A percentile compares a stretch with the other conserved stretches of the same genome.
Evolutionary conservation across 1,140 invertebrate genomes (phyloP).

Genomic region (Zaprionus africanus): DNA sequence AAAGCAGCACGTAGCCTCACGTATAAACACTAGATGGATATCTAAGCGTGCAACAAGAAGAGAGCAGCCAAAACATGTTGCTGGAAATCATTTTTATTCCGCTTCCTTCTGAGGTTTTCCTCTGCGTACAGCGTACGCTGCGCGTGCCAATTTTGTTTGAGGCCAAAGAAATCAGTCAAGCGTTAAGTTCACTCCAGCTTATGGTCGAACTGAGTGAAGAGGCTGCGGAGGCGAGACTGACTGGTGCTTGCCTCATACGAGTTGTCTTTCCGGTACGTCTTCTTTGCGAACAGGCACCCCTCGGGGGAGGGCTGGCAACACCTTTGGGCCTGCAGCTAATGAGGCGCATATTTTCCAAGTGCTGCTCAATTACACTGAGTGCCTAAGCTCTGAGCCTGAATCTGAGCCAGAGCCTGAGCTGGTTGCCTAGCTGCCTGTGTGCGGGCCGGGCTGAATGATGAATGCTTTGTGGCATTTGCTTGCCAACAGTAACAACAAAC

Average conservation of each 20-base stretch:
- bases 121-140: background rate
- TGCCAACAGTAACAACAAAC: slow-evolving; percentile 21
- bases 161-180: slow-evolving; percentile 72
- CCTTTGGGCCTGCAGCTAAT: slow-evolving; percentile 60
- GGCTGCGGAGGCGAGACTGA: fast-evolving
- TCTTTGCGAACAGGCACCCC: slow-evolving; percentile 30
- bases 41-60: slow-evolving; percentile 34
- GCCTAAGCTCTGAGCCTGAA: slow-evolving; percentile 43
- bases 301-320: slow-evolving; percentile 20
- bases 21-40: slow-evolving; percentile 54
- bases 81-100: slow-evolving; percentile 52
- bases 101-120: slow-evolving; percentile 10
- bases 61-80: slow-evolving; percentile 46
- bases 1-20: slow-evolving; percentile 34
- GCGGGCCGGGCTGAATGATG: slow-evolving; percentile 31
- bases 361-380: slow-evolving; percentile 80
- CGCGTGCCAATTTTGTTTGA: slow-evolving; percentile 65
- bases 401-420: slow-evolving; percentile 1
- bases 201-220: slow-evolving; percentile 3
- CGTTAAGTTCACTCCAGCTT: slow-evolving; percentile 55
- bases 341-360: slow-evolving; percentile 78
- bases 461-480: slow-evolving; percentile 49
- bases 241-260: slow-evolving; percentile 6
- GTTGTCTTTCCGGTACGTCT: slow-evolving; percentile 28
- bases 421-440: background rate